These are phyloP conservation scores for Todiramphus saurophagus DNA, from an alignment of 2,113 vertebrate genomes.

Conservation along the genomic window DNA sequence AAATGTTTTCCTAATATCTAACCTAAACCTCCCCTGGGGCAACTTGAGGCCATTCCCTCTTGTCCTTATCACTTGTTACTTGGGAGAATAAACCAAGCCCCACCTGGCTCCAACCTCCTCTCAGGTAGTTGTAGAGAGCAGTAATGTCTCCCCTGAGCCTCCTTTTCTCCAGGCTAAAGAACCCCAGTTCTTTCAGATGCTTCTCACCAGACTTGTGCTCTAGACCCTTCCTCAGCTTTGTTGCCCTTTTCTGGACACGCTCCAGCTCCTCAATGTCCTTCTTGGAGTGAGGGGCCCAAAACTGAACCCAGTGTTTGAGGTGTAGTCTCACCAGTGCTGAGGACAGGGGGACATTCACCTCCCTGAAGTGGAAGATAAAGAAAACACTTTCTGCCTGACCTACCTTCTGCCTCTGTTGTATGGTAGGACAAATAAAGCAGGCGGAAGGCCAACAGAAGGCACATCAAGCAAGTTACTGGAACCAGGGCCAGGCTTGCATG, in stretches of 20 bases:
- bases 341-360: not conserved
- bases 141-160: not conserved
- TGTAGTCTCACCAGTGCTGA: not conserved
- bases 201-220: not conserved
- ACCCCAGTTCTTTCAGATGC: not conserved
- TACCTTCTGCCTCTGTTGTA: accelerated
- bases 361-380: not conserved
- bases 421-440: not conserved
- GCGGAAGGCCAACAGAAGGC: not conserved
- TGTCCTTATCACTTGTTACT: not conserved
- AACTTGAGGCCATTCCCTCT: not conserved
- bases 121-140: not conserved
- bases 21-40: not conserved
- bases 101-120: not conserved
- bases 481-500: accelerated
- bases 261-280: not conserved
- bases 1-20: not conserved
- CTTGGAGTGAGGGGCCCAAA: not conserved
- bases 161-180: not conserved
- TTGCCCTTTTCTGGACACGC: not conserved
- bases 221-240: not conserved
- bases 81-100: not conserved
- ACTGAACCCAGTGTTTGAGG: not conserved
- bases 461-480: not conserved
- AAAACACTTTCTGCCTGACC: not conserved